These are phyloP conservation scores for Neoarius graeffei DNA, from an alignment of 2,113 vertebrate species.

Conservation along the genomic window DNA sequence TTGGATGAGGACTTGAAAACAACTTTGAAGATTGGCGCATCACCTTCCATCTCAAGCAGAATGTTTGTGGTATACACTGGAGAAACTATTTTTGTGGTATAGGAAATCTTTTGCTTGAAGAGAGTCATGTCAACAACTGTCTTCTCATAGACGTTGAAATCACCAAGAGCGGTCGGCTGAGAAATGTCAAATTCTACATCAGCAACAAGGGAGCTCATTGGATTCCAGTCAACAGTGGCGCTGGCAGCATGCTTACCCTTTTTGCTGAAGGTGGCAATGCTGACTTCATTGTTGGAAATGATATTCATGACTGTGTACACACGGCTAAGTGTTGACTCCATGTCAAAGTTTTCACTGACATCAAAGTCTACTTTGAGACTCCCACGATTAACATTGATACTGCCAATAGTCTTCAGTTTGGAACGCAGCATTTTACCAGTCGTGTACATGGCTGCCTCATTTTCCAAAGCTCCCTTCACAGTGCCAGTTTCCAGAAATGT, in stretches of 20 bases:
- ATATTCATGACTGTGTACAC: conserved; percentile 79
- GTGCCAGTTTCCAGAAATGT: conserved; percentile 64
- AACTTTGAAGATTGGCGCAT: conserved; percentile 68
- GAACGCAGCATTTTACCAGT: conserved; percentile 78
- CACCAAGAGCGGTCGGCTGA: conserved; percentile 76
- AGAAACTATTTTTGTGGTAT: conserved; percentile 72
- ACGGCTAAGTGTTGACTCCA: conserved; percentile 75
- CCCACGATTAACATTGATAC: conserved; percentile 66
- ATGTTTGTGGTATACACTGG: conserved; percentile 81
- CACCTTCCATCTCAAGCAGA: conserved; percentile 71
- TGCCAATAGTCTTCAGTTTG: conserved; percentile 72
- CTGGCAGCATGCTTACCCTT: conserved; percentile 74
- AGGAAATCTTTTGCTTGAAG: conserved; percentile 75
- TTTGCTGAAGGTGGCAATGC: conserved; percentile 62
- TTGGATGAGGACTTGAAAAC: conserved; percentile 79
- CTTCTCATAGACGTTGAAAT: conserved; percentile 71
- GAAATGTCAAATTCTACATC: conserved; percentile 74
- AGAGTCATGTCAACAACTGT: conserved; percentile 67
- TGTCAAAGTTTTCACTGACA: conserved; percentile 77
- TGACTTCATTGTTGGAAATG: conserved; percentile 71
- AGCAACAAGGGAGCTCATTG: conserved; percentile 66
- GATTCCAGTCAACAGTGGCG: conserved; percentile 77
- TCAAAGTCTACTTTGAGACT: conserved; percentile 72
- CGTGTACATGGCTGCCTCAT: conserved; percentile 77
- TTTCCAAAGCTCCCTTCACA: conserved; percentile 76